These are phyloP conservation scores for Larimichthys polyactis DNA, from an alignment of 2,113 vertebrate genomes.

Conservation along the genomic window DNA sequence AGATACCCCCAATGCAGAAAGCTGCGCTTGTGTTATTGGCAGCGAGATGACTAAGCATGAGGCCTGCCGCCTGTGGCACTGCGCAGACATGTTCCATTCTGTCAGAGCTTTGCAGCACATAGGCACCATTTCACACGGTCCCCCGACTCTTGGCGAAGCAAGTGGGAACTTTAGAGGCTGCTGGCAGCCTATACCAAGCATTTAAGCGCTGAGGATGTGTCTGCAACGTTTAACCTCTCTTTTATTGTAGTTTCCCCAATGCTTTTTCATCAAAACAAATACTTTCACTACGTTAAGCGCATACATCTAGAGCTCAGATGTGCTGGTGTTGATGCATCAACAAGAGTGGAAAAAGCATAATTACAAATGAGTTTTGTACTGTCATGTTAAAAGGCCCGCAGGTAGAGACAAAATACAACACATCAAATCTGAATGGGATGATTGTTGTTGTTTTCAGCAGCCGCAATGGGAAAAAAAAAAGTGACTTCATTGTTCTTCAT, in stretches of 20 bases:
- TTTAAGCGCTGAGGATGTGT: slow-evolving; percentile 22
- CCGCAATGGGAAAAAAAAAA: slow-evolving; percentile 22
- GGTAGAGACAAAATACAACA: slow-evolving; percentile 2
- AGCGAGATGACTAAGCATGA: slow-evolving; percentile 74
- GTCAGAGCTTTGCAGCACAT: slow-evolving; percentile 72
- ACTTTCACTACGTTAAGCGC: not conserved
- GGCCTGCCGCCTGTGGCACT: slow-evolving; percentile 69
- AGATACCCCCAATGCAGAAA: slow-evolving; percentile 40
- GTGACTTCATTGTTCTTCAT: slow-evolving; percentile 24
- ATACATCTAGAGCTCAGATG: not conserved
- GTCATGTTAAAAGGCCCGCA: not conserved
- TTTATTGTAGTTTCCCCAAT: not conserved
- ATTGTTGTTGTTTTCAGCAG: slow-evolving; percentile 10
- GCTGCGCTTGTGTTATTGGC: slow-evolving; percentile 36
- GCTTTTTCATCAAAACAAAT: not conserved
- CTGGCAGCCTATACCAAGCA: slow-evolving; percentile 37
- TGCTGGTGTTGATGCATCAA: slow-evolving; percentile 3
- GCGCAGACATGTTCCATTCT: slow-evolving; percentile 81
- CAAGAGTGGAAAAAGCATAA: not conserved
- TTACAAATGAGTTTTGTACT: not conserved
- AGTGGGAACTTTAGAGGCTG: slow-evolving; percentile 67
- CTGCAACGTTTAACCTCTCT: not conserved
- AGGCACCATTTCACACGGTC: slow-evolving; percentile 74
- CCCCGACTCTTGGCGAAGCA: slow-evolving; percentile 59
- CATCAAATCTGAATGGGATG: not conserved